Evolutionary conservation across 2,113 vertebrate genomes (phyloP), one percentile per base, ranked within the genome.

Genomic region (Chaetura pelagica): DNA sequence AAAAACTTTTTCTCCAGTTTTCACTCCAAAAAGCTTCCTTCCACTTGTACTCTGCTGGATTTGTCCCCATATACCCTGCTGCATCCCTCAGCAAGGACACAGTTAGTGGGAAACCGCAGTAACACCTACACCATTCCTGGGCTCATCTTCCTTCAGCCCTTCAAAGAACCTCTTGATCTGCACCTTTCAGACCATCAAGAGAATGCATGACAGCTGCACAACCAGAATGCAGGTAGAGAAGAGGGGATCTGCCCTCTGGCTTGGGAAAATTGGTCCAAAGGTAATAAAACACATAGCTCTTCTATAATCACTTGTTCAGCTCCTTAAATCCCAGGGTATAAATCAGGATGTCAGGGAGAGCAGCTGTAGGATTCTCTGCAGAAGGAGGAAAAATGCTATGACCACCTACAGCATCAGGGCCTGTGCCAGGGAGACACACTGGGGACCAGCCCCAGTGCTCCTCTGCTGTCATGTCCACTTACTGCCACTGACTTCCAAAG

Each of bases 401-500:
- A 73, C 24, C 49, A 63, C 44, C 19, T 68, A 20, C 38, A 64
- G 54, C 75, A 34, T 2, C 21, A 46, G 1, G 7, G 46, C 34
- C 21, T 0, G 0, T 0, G 4, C 30, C 1, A 3, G 38, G 48
- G 27, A 85, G 61, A 51, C 0, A 2, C 0, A 5, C 66, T 0
- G 0, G 52, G 24, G 61, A 29, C 75, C 38, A 35, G 27, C 34
- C 69, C 74, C 57, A 32, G 22, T 0, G 2, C 85, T 71, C 42
- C 7, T 2, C 8, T 0, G 20, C 29, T 44, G 76, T 46, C 51
- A 34, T 0, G 0, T 17, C 1, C 1, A 46, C 82, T 59, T 57
- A 35, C 63, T 74, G 76, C 68, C 29, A 9, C 59, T 4, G 51
- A 40, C 66, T 84, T 54, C 66, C 80, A 82, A 89, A 73, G n/a